Percentiles rank a stretch among this genome's conserved stretches.
These are phyloP conservation scores for Eristalis pertinax DNA, from an alignment of 2,888 invertebrate genomes.

Conservation along the genomic window DNA sequence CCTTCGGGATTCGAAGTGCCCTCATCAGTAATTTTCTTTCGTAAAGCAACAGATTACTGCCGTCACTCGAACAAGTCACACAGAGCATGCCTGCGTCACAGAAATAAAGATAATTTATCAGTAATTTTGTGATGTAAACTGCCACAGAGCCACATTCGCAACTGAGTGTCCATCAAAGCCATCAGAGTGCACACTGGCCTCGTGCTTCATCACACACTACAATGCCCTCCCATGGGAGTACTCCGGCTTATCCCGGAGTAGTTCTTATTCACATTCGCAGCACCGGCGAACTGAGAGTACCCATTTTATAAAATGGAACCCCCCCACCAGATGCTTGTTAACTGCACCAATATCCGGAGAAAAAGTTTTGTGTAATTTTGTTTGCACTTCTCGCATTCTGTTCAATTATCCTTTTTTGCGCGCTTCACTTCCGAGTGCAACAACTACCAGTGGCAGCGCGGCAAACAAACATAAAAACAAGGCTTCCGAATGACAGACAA, in stretches of 20 bases:
- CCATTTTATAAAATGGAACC: neutral
- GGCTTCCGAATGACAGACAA: neutral
- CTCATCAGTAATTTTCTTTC: no score
- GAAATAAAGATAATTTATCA: neutral
- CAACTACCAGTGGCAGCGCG: neutral
- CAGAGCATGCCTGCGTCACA: neutral
- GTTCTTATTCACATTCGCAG: neutral
- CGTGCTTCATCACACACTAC: neutral
- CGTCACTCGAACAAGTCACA: neutral
- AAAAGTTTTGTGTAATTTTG: neutral
- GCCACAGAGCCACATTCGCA: no score
- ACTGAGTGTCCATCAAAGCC: neutral
- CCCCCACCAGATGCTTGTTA: neutral
- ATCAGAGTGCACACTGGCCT: neutral
- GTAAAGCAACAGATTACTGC: no score
- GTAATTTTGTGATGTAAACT: neutral
- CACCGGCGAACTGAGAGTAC: neutral
- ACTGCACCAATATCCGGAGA: neutral
- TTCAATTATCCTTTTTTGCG: neutral
- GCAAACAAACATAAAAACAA: neutral
- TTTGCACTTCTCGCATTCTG: neutral
- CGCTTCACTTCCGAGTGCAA: neutral
- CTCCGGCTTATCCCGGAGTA: neutral
- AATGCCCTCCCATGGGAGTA: neutral
- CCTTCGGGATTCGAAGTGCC: no score